Evolutionary conservation across 2,888 invertebrate species (phyloP).

Genomic region (Anthophora plumipes): DNA sequence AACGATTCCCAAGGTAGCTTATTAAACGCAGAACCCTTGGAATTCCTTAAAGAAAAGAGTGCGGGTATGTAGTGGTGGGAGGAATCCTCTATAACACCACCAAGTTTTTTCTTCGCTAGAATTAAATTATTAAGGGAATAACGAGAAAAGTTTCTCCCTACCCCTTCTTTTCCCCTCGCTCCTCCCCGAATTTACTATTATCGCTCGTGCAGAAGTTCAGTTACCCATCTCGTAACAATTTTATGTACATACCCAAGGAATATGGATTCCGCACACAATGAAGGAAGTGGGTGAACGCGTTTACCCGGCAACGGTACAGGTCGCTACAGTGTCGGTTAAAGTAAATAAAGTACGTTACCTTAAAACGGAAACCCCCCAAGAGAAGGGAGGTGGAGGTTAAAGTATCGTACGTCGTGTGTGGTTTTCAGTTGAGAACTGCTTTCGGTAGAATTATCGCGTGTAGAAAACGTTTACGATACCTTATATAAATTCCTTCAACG

Average conservation of each 20-base stretch:
- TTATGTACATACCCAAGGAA: constrained; percentile 6
- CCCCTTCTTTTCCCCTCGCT: too few relatives aligned
- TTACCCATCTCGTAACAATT: constrained; percentile 22
- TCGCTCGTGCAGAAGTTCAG: background rate
- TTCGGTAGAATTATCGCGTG: constrained; percentile 47
- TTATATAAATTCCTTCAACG: constrained; percentile 48
- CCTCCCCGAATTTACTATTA: background rate
- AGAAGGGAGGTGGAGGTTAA: background rate
- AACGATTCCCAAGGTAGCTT: background rate
- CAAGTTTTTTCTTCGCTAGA: background rate
- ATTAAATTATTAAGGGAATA: constrained; percentile 29
- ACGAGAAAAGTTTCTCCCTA: constrained; percentile 11
- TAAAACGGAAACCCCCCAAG: constrained; percentile 14
- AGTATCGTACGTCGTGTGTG: constrained; percentile 34
- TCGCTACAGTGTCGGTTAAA: constrained; percentile 2
- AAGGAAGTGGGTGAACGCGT: background rate
- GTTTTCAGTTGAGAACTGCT: constrained; percentile 37
- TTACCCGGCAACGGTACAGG: background rate
- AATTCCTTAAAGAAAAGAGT: background rate
- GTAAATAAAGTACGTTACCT: constrained; percentile 45
- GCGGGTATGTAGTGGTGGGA: background rate
- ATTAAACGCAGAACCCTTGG: background rate
- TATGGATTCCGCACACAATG: constrained; percentile 2
- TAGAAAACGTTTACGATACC: constrained; percentile 45
- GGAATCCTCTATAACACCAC: background rate